Evolutionary conservation across 2,797 vertebrate species (phyloP).

Genomic region (Pseudomugil tenellus): DNA sequence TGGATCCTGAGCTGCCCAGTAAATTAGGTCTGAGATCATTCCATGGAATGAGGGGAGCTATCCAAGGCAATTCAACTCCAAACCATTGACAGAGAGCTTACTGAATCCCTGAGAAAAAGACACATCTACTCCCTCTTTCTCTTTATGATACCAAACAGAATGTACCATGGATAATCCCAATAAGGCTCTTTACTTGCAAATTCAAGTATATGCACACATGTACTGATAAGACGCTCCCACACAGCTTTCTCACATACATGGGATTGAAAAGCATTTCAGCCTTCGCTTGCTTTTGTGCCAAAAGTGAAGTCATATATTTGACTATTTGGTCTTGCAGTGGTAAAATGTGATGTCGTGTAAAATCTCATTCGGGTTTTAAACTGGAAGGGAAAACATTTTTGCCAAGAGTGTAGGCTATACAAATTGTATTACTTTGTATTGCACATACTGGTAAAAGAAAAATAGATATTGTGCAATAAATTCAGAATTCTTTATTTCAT

Average conservation of each 20-base stretch:
- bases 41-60: conserved; percentile 80
- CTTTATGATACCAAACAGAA: conserved; percentile 83
- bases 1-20: conserved; percentile 85
- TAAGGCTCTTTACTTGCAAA: conserved; percentile 82
- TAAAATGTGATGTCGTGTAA: conserved; percentile 35
- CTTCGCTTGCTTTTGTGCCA: conserved; percentile 41
- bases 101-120: conserved; percentile 73
- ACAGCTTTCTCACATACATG: conserved; percentile 77
- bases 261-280: conserved; percentile 67
- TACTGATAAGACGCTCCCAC: conserved; percentile 84
- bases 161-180: conserved; percentile 84
- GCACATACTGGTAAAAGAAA: neutral
- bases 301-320: conserved; percentile 52
- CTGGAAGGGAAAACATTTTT: neutral
- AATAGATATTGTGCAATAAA: neutral
- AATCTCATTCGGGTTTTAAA: conserved; percentile 30
- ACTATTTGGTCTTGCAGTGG: conserved; percentile 23
- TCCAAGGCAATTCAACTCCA: conserved; percentile 79
- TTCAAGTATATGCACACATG: conserved; percentile 78
- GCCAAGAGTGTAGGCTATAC: neutral
- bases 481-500: neutral
- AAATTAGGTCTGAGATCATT: conserved; percentile 90
- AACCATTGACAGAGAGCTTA: conserved; percentile 84
- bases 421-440: neutral
- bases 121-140: conserved; percentile 76